A percentile compares a stretch with the other conserved stretches of the same genome.
Evolutionary conservation across 2,113 vertebrate genomes (phyloP).

Genomic region (Rissa tridactyla): DNA sequence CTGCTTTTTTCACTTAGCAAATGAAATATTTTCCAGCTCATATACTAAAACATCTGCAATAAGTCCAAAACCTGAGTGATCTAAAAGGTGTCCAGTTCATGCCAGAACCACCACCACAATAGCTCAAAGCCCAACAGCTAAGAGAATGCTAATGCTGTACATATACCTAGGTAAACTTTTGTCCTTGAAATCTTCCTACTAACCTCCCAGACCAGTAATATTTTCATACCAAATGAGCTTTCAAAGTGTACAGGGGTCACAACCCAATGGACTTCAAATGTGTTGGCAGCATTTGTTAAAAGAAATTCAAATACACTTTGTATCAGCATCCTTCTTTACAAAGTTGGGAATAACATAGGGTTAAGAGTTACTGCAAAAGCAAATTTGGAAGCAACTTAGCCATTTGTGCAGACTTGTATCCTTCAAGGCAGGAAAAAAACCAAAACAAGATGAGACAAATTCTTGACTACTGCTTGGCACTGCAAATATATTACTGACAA

Average conservation of each 20-base stretch:
- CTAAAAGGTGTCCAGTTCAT: background rate
- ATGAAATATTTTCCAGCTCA: background rate
- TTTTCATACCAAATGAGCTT: background rate
- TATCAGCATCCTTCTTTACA: background rate
- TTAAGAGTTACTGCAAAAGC: background rate
- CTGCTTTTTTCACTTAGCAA: background rate
- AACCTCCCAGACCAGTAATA: background rate
- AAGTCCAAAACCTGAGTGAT: background rate
- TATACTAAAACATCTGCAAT: background rate
- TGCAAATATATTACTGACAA: background rate
- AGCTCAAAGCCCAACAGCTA: background rate
- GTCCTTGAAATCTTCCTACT: background rate
- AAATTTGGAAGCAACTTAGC: background rate
- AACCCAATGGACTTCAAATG: background rate
- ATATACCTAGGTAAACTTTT: background rate
- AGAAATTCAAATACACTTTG: background rate
- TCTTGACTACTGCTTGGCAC: slow-evolving; percentile 29
- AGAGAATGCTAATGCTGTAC: background rate
- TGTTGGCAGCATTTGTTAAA: background rate
- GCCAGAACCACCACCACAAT: background rate
- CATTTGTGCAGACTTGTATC: slow-evolving; percentile 13
- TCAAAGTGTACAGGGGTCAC: background rate
- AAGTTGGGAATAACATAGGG: background rate
- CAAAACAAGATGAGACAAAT: slow-evolving; percentile 23
- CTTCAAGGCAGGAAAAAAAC: background rate